A percentile compares a stretch with the other conserved stretches of the same genome.
Conservation (phyloP, 2,797 vertebrate genomes). For the Corythornis leucogaster region DNA sequence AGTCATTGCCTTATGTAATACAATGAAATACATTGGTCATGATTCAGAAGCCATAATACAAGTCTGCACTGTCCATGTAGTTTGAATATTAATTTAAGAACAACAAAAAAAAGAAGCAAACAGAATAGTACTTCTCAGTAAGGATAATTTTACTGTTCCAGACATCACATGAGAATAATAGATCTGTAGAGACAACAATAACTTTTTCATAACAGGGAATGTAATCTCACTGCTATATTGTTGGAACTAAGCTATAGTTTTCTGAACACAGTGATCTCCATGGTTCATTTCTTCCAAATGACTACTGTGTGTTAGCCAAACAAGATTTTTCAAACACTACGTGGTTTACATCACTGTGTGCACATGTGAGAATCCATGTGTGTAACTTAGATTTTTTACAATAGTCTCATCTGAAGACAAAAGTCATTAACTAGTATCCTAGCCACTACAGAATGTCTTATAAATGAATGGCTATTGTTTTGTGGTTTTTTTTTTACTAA, state of each 20-base stretch:
- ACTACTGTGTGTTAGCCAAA: conserved; percentile 32
- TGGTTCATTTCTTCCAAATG: neutral
- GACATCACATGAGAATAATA: conserved; percentile 19
- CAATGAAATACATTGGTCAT: neutral
- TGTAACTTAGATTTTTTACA: neutral
- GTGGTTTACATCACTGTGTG: neutral
- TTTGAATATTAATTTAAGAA: neutral
- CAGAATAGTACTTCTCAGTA: neutral
- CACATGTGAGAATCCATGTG: neutral
- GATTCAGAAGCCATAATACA: neutral
- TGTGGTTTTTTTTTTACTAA: neutral
- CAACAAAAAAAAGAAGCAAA: neutral
- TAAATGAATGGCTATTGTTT: conserved; percentile 64
- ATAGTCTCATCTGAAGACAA: conserved; percentile 33
- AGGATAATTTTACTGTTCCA: conserved; percentile 7
- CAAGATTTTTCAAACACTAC: neutral
- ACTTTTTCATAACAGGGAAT: conserved; percentile 32
- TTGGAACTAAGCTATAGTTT: conserved; percentile 1
- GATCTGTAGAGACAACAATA: neutral
- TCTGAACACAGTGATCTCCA: neutral
- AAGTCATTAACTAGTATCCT: conserved; percentile 23
- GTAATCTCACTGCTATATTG: neutral
- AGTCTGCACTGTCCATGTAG: neutral
- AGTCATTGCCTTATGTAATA: neutral
- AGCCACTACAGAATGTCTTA: conserved; percentile 55